A percentile compares a stretch with the other conserved stretches of the same genome.
These are phyloP conservation scores for Mormyrus iriodes DNA, from an alignment of 2,113 vertebrate species.

Conservation along the genomic window DNA sequence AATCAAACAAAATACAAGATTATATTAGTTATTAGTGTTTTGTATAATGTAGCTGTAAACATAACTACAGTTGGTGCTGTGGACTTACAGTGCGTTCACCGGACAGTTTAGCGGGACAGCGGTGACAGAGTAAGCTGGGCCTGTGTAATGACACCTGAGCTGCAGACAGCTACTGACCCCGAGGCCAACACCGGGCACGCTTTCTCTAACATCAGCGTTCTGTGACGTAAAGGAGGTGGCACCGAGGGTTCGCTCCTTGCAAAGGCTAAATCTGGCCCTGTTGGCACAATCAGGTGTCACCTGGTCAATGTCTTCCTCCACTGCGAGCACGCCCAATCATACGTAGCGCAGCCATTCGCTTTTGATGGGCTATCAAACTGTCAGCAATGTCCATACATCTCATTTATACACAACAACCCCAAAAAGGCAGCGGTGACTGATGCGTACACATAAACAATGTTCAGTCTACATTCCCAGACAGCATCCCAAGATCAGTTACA, in stretches of 20 bases:
- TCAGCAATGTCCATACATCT: neutral
- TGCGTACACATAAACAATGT: neutral
- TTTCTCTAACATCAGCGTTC: neutral
- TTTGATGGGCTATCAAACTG: neutral
- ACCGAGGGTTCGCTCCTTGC: neutral
- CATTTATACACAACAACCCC: neutral
- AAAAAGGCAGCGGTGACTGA: neutral
- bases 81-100: neutral
- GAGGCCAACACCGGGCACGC: neutral
- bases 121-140: neutral
- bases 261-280: neutral
- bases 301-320: neutral
- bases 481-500: neutral
- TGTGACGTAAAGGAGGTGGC: constrained; percentile 1
- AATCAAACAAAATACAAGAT: neutral
- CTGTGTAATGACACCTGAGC: neutral
- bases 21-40: neutral
- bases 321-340: neutral
- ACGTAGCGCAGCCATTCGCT: neutral
- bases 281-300: neutral
- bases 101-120: neutral
- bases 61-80: neutral
- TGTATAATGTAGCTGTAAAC: neutral
- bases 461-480: neutral
- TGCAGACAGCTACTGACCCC: neutral